These are phyloP conservation scores for Ctenodactylus gundi DNA, from an alignment of 2,113 vertebrate species.

Conservation along the genomic window DNA sequence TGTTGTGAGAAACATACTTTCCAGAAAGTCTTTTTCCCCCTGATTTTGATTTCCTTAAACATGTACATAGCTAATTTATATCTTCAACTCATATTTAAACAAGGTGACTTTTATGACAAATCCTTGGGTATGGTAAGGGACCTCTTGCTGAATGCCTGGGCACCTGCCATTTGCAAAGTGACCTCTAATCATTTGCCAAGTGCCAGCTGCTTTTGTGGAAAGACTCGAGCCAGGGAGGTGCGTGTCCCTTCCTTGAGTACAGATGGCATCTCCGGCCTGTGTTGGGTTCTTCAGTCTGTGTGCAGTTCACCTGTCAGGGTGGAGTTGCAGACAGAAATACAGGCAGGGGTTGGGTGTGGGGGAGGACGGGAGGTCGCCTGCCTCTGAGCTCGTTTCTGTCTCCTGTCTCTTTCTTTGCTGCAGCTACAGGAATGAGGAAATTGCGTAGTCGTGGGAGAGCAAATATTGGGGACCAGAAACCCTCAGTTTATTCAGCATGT, in stretches of 20 bases:
- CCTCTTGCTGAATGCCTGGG: background rate
- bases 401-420: background rate
- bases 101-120: background rate
- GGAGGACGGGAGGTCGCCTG: background rate
- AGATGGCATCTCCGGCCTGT: background rate
- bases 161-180: background rate
- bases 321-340: background rate
- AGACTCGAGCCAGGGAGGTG: background rate
- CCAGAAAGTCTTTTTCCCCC: rapidly evolving
- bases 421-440: background rate
- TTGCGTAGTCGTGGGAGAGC: background rate
- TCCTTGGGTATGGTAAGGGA: background rate
- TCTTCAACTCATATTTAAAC: background rate
- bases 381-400: too few relatives aligned
- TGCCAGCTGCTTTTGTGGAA: background rate
- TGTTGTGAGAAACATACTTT: background rate
- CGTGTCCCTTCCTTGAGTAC: background rate
- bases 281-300: background rate
- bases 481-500: background rate
- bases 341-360: background rate
- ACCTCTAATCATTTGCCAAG: background rate
- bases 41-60: background rate
- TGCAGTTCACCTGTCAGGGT: background rate
- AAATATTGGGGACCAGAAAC: background rate
- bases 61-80: background rate